Conservation (phyloP, 2,797 vertebrate species). For the Borostomias antarcticus region DNA sequence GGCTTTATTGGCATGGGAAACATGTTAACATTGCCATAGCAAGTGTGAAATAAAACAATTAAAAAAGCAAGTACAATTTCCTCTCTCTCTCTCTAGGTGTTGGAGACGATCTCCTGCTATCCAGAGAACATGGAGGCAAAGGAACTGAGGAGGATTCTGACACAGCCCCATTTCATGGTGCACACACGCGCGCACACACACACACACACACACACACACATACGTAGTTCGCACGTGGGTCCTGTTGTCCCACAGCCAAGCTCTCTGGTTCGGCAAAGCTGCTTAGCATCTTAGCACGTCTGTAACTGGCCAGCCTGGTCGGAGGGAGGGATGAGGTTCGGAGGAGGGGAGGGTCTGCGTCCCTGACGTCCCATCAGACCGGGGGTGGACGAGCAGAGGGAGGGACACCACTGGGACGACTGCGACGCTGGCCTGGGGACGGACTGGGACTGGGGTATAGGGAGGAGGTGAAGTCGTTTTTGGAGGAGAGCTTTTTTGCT, state of each 20-base stretch:
- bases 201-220: background rate
- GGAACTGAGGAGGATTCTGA: slow-evolving; percentile 95
- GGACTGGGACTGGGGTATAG: too few relatives aligned
- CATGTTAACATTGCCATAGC: too few relatives aligned
- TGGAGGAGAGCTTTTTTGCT: too few relatives aligned
- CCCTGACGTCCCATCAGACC: too few relatives aligned
- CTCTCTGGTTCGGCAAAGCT: background rate
- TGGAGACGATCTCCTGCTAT: slow-evolving; percentile 97
- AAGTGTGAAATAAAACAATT: too few relatives aligned
- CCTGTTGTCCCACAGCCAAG: background rate
- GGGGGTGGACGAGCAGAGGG: background rate
- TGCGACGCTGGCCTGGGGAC: too few relatives aligned
- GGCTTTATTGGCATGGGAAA: too few relatives aligned
- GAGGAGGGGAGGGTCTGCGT: background rate
- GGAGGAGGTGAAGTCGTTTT: too few relatives aligned
- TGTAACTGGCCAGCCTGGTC: background rate
- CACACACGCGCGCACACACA: slow-evolving; percentile 17
- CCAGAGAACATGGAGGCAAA: slow-evolving; percentile 94
- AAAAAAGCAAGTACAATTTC: too few relatives aligned
- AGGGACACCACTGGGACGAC: background rate
- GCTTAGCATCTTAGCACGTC: background rate
- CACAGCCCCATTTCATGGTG: slow-evolving; percentile 98
- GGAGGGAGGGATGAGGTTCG: background rate
- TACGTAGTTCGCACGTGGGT: too few relatives aligned
- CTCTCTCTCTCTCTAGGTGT: slow-evolving; percentile 78